These are phyloP conservation scores for Plotosus lineatus DNA, from an alignment of 2,113 vertebrate genomes.

Conservation along the genomic window DNA sequence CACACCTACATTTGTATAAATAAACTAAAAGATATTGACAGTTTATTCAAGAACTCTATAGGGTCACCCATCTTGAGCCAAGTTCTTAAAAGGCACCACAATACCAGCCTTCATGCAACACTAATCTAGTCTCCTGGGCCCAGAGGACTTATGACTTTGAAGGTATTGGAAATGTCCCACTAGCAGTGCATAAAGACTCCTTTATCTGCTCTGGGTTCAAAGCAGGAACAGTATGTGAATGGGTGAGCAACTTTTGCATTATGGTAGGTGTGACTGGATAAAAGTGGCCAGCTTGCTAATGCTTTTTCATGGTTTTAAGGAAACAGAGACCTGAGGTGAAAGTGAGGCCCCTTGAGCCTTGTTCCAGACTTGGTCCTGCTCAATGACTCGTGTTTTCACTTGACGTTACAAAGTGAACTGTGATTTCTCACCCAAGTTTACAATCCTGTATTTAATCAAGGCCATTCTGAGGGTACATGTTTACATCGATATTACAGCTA, in stretches of 20 bases:
- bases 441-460: background rate
- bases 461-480: background rate
- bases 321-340: conserved; percentile 41
- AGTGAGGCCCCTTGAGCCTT: conserved; percentile 36
- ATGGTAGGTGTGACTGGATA: conserved; percentile 53
- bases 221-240: conserved; percentile 55
- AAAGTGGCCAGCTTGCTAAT: conserved; percentile 47
- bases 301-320: conserved; percentile 48
- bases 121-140: conserved; percentile 69
- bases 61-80: conserved; percentile 60
- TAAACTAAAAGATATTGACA: conserved; percentile 46
- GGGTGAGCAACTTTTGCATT: conserved; percentile 49
- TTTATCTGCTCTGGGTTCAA: conserved; percentile 55
- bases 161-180: conserved; percentile 63
- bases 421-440: conserved; percentile 31
- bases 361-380: conserved; percentile 29
- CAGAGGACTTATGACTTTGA: conserved; percentile 67
- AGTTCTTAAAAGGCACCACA: conserved; percentile 61
- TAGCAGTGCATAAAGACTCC: conserved; percentile 60
- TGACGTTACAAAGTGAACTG: conserved; percentile 32
- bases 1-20: conserved; percentile 32
- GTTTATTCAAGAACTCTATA: conserved; percentile 50
- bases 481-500: background rate
- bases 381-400: conserved; percentile 41
- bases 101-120: conserved; percentile 66